Evolutionary conservation across 1,140 invertebrate species (phyloP), one percentile per base, ranked within the genome.

Genomic region (Uloborus diversus): DNA sequence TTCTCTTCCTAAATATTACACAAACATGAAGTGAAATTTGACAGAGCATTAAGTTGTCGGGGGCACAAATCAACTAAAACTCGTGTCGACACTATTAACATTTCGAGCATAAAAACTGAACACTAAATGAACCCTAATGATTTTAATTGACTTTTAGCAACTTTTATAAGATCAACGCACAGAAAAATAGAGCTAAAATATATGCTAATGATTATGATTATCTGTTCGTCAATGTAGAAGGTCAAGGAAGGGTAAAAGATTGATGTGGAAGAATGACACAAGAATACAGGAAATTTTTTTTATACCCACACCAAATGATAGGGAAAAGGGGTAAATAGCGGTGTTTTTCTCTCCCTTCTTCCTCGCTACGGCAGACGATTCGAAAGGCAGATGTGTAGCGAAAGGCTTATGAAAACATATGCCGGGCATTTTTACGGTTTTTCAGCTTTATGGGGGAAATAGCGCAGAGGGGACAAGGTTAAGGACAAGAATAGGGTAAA

Each of bases 351-450:
- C 17, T 2, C 37, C 37, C 37, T 42, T 9, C 37, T 17, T 42
- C 37, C 37, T 17, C 37, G 17, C 37, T 13, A 0, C 9, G 37
- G 9, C 9, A 42, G 17, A 13, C 9, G 17, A 42, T 42, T 17
- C 9, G 20, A 20, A 27, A 33, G 33, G 59, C 71, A 75, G 71
- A 62, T 75, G 71, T 51, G 71, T 47, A 61, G 33, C 69, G 56
- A 73, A 73, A 73, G 69, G 69, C 69, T 73, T 73, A 61, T 14
- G n/a, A 25, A 35, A 23, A 64, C 37, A 75, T 27, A 62, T 64
- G 70, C 66, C n/a, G 30, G 30, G 23, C 59, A 64, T 47, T 27
- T 32, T 51, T 7, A 14, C 70, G 23, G 30, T 37, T 73, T 47
- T 49, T 25, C 59, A n/a, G n/a, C 25, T 27, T 25, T 42, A 5